Percentiles rank a stretch among this genome's conserved stretches.
phyloP scores from a whole-genome alignment of 2,888 invertebrate species.

The Philopedon plagiatum region DNA sequence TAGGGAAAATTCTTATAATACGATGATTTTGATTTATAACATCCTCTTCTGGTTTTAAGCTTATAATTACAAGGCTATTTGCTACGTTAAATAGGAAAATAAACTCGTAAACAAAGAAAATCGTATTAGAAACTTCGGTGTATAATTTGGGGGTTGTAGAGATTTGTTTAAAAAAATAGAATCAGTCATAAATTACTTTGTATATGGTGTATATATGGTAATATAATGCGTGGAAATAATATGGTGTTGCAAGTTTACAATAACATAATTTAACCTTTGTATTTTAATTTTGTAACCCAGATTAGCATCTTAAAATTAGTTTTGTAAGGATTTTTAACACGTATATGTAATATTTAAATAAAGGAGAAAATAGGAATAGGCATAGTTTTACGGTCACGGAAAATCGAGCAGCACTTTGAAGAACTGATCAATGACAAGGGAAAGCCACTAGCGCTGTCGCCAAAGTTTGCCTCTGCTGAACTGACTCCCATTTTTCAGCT shows the following conservation, averaged over 20 bases:
- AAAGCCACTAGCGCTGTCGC: too few relatives aligned
- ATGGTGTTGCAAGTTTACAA: not conserved
- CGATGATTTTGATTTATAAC: conserved; percentile 55
- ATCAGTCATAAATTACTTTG: not conserved
- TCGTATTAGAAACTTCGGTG: not conserved
- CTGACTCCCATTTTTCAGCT: too few relatives aligned
- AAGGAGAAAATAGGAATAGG: too few relatives aligned
- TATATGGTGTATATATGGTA: not conserved
- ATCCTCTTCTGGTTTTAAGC: conserved; percentile 54
- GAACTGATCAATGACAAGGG: too few relatives aligned
- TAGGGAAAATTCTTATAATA: conserved; percentile 42
- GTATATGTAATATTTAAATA: too few relatives aligned
- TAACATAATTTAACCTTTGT: not conserved
- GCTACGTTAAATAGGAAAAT: conserved; percentile 36
- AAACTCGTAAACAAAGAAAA: conserved; percentile 17
- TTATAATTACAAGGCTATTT: conserved; percentile 55
- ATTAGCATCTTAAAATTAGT: too few relatives aligned
- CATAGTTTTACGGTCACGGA: too few relatives aligned
- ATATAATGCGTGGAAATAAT: not conserved
- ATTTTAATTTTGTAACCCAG: not conserved
- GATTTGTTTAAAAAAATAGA: conserved; percentile 2
- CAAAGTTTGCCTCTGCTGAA: too few relatives aligned
- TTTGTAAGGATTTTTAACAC: too few relatives aligned
- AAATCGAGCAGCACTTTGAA: too few relatives aligned
- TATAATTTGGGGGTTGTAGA: conserved; percentile 3